Conservation (phyloP, 2,113 vertebrate genomes). For the Myiozetetes cayanensis region DNA sequence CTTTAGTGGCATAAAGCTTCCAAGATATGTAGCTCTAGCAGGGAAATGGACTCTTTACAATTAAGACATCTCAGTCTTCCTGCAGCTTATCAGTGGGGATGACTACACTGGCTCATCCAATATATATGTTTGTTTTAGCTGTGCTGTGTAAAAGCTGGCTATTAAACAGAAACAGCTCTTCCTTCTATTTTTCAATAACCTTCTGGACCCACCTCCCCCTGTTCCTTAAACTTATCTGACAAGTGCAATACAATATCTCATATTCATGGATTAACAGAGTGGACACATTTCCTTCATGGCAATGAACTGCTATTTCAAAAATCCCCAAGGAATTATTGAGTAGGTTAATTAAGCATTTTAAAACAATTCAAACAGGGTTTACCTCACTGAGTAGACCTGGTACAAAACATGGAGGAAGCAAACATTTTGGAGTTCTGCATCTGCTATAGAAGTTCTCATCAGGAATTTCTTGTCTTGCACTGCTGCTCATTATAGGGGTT, state of each 20-base stretch:
- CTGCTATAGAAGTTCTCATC: neutral
- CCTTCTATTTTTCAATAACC: neutral
- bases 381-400: neutral
- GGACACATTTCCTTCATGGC: neutral
- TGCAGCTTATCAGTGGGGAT: fast-evolving
- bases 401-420: neutral
- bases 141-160: neutral
- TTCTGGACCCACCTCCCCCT: neutral
- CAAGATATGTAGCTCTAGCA: neutral
- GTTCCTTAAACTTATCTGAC: neutral
- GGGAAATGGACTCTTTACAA: neutral
- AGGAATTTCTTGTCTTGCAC: neutral
- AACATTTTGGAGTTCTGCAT: neutral
- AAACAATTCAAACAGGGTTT: neutral
- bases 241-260: neutral
- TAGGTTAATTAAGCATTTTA: neutral
- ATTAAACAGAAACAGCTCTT: neutral
- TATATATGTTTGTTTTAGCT: neutral
- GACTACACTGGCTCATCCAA: neutral
- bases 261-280: neutral
- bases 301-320: neutral
- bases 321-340: neutral
- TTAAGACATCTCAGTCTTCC: neutral
- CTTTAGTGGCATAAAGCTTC: neutral
- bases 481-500: neutral